Base-by-base conservation (phyloP, 2,888 invertebrate genomes). In the Noctua janthina region DNA sequence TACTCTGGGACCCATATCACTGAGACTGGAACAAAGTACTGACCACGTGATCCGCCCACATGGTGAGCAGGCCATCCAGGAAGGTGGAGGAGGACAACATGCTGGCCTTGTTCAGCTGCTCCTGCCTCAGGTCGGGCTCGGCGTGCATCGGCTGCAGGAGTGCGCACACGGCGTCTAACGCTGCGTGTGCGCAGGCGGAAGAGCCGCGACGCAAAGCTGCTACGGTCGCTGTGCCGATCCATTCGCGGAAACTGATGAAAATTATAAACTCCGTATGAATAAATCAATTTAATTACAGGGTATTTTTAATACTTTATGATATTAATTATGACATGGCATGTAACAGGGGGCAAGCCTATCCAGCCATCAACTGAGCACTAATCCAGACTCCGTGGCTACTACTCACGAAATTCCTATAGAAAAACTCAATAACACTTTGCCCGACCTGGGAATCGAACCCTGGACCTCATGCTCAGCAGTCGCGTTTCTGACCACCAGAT, bases 141-240 rank as follows among this genome's bases (percentile, higher is more conserved):
- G 99, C 98, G 92, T 99, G 98, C 98, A 99, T 99, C 2, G 99
- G 99, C 97, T 99, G 99, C 99, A 99, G 99, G 49, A 99, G 97
- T 29, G 99, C 99, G 95, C 99, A 99, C 83, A 99, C 98, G 97
- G 99, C 99, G 96, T 99, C 99, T 77, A 99, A 98, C 8, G 99
- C 99, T 7, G 99, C 99, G 96, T 99, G 99, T 23, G 99, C 98
- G 51, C 99, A 98, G 15, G 99, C 99, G 87, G 98, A 98, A 91
- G 99, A 98, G 88, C 99, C 99, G 88, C 98, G 97, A 78, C 99
- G 98, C 81, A 99, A 95, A 1, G 99, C 99, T 83, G 98, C 98
- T 67, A 99, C 99, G 10, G 99, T 99, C 93, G 99, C 99, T 76
- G 98, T 97, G 71, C 99, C 99, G 84, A 99, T 98, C 92, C 99